These are phyloP conservation scores for Notolepis coatsorum DNA, from an alignment of 2,797 vertebrate genomes.

Conservation along the genomic window DNA sequence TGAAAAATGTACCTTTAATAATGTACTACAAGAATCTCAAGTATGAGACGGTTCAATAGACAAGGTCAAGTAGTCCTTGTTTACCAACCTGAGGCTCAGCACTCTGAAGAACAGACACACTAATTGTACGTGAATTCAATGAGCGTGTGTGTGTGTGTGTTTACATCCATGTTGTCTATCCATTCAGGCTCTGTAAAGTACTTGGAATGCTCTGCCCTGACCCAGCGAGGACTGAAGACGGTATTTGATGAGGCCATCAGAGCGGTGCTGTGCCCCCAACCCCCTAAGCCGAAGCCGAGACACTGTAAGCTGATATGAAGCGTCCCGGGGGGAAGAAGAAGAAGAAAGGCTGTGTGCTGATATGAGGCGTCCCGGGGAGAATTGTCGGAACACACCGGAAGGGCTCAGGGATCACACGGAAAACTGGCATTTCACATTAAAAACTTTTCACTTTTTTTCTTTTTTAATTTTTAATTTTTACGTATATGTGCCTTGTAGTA, in stretches of 20 bases:
- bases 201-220: slow-evolving; percentile 90
- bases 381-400: neutral
- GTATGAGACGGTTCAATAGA: neutral
- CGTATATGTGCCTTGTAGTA: neutral
- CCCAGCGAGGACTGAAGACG: slow-evolving; percentile 89
- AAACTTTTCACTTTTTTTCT: neutral
- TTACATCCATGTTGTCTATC: slow-evolving; percentile 11
- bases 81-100: neutral
- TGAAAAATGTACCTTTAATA: too few relatives aligned
- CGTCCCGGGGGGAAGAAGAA: slow-evolving; percentile 50
- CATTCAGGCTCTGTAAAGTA: slow-evolving; percentile 87
- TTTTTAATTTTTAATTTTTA: neutral
- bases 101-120: neutral
- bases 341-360: slow-evolving; percentile 82
- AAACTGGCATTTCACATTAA: neutral
- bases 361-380: slow-evolving; percentile 63
- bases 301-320: slow-evolving; percentile 83
- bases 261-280: slow-evolving; percentile 89
- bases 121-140: neutral
- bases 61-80: neutral
- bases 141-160: slow-evolving; percentile 13
- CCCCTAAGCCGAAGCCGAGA: slow-evolving; percentile 84
- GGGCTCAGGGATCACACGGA: slow-evolving; percentile 19
- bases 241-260: slow-evolving; percentile 93
- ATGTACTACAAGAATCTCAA: too few relatives aligned